Base-by-base conservation (phyloP, 2,888 invertebrate species). In the Limenitis camilla region DNA sequence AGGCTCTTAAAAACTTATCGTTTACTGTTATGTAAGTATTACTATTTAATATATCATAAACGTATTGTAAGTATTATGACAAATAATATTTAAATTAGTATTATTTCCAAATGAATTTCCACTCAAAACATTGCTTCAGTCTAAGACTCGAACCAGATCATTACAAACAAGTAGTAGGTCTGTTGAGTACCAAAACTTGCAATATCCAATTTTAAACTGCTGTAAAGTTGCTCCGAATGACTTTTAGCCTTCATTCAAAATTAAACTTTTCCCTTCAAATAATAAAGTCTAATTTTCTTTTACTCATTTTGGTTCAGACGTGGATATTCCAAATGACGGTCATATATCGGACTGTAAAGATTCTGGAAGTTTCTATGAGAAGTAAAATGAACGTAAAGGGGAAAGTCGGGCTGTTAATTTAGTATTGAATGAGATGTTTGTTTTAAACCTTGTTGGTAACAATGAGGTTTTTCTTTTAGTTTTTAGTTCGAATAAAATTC, bases 201-300 rank as follows among this genome's bases (percentile, higher is more conserved):
- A 66, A 61, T 64, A 69, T 67, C 75, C 73, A 76, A 77, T 78
- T 78, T 77, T 76, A 74, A 76, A 76, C 66, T 72, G 64, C 54
- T 62, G 61, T 61, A 62, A 65, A 67, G 62, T 64, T 60, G 39
- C 50, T 33, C 42, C 19, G 45, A 52, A 55, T 55, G 55, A 55
- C 49, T 40, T 11, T 31, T 33, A 1, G 8, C 1, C 2, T n/a
- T 19, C 35, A 54, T 47, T 40, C 49, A 39, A 55, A 49, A 35
- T 10, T 58, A 58, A 57, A 19, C 51, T 40, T 60, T 66, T 43
- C 53, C 7, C 1, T 8, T n/a, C 46, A 42, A 38, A 38, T 50
- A 52, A 50, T 61, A 64, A 63, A 61, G 67, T 58, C 40, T 38
- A 43, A 53, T 43, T 59, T 60, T 32, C 36, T 10, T 45, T 56